Conservation (phyloP, 2,797 vertebrate species). For the Anguilla obscura region DNA sequence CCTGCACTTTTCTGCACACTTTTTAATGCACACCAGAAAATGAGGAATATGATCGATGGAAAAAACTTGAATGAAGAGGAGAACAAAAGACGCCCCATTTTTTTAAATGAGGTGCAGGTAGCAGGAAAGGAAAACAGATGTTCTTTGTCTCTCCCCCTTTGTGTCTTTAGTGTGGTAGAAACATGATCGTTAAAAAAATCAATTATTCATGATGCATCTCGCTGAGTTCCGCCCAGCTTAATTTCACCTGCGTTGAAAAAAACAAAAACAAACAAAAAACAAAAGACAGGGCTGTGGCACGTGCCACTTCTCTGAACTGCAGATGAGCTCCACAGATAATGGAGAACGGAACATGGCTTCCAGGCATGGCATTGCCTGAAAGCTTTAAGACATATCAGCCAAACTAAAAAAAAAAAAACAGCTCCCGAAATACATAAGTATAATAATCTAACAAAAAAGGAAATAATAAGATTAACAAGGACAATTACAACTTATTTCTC, state of each 20-base stretch:
- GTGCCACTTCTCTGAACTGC: background rate
- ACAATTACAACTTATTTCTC: background rate
- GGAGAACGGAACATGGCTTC: background rate
- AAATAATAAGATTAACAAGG: background rate
- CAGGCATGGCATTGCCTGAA: background rate
- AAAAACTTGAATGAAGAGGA: background rate
- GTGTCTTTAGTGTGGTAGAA: background rate
- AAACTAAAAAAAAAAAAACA: background rate
- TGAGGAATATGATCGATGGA: background rate
- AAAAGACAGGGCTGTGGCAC: background rate
- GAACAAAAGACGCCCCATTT: background rate
- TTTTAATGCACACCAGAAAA: background rate
- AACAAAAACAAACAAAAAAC: background rate
- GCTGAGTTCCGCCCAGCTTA: background rate
- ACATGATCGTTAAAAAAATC: background rate
- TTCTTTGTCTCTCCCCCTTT: background rate
- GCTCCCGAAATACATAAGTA: background rate
- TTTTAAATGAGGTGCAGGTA: background rate
- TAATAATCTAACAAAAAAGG: background rate
- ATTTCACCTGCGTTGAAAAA: background rate
- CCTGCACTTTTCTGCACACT: background rate
- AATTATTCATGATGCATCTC: background rate
- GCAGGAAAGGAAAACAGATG: background rate
- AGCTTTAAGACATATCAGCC: background rate
- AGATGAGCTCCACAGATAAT: background rate